These are phyloP conservation scores for Aeoliscus strigatus DNA, from an alignment of 2,797 vertebrate species.

Conservation along the genomic window DNA sequence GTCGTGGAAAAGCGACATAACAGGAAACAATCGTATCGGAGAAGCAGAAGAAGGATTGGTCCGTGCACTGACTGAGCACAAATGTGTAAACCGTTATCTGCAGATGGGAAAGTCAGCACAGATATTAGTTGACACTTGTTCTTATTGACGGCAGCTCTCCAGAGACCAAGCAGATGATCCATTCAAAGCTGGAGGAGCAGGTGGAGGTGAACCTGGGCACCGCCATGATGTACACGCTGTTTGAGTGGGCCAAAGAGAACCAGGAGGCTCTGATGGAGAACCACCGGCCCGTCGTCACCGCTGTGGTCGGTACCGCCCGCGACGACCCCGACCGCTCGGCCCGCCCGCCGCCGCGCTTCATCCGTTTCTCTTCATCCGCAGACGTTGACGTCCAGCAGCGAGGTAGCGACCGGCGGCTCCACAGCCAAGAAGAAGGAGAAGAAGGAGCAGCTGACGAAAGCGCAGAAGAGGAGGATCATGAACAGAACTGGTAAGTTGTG, in stretches of 20 bases:
- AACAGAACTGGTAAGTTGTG: constrained; percentile 80
- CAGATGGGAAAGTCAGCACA: too few species aligned
- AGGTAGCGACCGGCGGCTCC: constrained; percentile 47
- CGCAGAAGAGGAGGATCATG: constrained; percentile 92
- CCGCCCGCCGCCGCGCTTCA: too few species aligned
- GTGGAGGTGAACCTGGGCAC: constrained; percentile 88
- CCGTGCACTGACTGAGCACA: too few species aligned
- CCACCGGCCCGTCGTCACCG: constrained; percentile 75
- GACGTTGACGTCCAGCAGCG: constrained; percentile 75
- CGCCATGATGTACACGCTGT: constrained; percentile 94
- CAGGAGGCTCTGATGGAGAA: constrained; percentile 92
- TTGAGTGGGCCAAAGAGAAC: constrained; percentile 97
- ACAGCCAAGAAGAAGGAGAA: constrained; percentile 89
- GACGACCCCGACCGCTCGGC: too few species aligned
- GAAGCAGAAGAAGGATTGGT: too few species aligned
- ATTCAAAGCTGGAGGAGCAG: constrained; percentile 84
- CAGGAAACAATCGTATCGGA: too few species aligned
- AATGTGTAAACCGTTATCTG: too few species aligned
- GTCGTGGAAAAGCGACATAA: too few species aligned
- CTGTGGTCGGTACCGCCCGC: constrained; percentile 82
- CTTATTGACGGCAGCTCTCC: constrained; percentile 59
- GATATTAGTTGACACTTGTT: too few species aligned
- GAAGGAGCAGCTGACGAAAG: constrained; percentile 94
- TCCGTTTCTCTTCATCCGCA: constrained; percentile 34
- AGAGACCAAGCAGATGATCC: constrained; percentile 82